Evolutionary conservation across 1,140 invertebrate genomes (phyloP), one percentile per base, ranked within the genome.

Genomic region (Formica exsecta): DNA sequence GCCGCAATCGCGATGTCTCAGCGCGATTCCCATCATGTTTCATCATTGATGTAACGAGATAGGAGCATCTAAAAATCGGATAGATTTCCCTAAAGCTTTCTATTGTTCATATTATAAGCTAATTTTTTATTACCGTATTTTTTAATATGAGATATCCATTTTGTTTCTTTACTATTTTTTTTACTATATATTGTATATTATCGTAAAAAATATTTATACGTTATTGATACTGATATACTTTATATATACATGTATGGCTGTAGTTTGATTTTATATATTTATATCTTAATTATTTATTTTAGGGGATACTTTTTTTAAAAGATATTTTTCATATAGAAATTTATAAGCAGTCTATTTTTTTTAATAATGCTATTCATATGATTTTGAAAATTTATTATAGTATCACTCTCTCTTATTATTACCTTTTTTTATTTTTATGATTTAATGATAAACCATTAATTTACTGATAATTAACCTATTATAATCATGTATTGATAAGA

Each of bases 1-100:
- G 41, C 66, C 62, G 73, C 57, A 77, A 88, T 90, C 70, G 86
- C 66, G 13, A 25, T 64, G 32, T 87, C 59, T 66, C 65, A 0
- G 48, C 25, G 59, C 51, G 44, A 36, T 85, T 25, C 59, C 59
- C 36, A 64, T 77, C 83, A 62, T 36, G 41, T 71, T 32, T 57
- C 32, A 48, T 83, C 36, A 22, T 4, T 57, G 9, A 64, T 65
- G 9, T 16, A 22, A 80, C 22, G 0, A 32, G n/a, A 71, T 59
- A n/a, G 6, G 22, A 57, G 0, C 16, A 16, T 36, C 5, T 44
- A 64, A 16, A 74, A 6, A 51, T 44, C 16, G 11, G 19, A 16
- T 2, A 3, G 29, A 73, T 54, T 7, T 22, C 44, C 7, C 16
- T 29, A 8, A 19, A 16, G 41, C 7, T 13, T 3, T 51, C 9